phyloP scores from a whole-genome alignment of 2,888 invertebrate genomes.

The Nephrotoma guestfalica region DNA sequence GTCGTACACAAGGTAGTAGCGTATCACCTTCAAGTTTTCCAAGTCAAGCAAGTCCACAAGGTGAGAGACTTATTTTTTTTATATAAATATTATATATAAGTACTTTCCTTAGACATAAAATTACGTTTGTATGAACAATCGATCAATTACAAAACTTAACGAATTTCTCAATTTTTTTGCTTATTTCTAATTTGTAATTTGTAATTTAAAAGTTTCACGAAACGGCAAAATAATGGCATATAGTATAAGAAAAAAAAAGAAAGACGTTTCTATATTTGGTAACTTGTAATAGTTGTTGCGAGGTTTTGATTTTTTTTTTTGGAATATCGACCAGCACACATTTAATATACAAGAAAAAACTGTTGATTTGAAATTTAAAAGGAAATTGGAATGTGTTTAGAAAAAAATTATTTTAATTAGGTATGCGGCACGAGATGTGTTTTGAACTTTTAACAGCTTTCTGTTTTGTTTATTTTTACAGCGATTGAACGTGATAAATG shows the following conservation, averaged over 20 bases:
- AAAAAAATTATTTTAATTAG: background rate
- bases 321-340: background rate
- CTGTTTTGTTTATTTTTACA: background rate
- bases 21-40: conserved; percentile 20
- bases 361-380: background rate
- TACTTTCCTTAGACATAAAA: conserved; percentile 1
- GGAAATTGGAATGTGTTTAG: background rate
- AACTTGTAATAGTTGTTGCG: background rate
- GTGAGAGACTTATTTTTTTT: conserved; percentile 11
- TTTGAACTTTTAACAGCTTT: background rate
- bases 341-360: background rate
- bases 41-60: conserved; percentile 21
- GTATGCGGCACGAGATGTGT: background rate
- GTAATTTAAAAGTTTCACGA: background rate
- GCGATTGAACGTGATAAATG: too few species aligned
- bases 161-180: background rate
- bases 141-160: background rate
- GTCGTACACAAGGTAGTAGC: conserved; percentile 18
- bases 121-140: background rate
- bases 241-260: background rate
- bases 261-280: background rate
- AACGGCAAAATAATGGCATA: background rate
- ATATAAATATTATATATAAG: background rate
- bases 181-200: background rate
- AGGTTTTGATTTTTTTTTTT: background rate